Conservation (phyloP, 2,797 vertebrate genomes). For the Eulemur mongoz region DNA sequence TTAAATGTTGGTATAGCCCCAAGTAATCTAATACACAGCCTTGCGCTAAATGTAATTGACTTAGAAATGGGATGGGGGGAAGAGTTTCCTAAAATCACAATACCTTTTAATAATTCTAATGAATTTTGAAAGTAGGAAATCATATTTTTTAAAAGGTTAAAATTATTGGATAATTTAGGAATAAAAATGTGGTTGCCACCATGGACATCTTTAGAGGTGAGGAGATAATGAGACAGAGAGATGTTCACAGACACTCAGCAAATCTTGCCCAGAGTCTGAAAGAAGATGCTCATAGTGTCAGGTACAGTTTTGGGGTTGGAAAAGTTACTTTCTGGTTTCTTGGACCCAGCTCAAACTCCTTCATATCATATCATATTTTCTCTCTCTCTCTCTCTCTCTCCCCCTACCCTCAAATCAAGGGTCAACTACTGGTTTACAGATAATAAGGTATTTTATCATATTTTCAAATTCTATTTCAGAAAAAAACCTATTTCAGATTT, state of each 20-base stretch:
- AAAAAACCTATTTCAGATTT: neutral
- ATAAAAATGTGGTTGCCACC: constrained; percentile 18
- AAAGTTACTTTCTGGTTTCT: constrained; percentile 39
- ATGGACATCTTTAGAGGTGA: constrained; percentile 15
- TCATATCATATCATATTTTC: neutral
- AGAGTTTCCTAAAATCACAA: constrained; percentile 37
- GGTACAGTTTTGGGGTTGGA: neutral
- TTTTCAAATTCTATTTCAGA: constrained; percentile 60
- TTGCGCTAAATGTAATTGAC: constrained; percentile 33
- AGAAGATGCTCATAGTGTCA: neutral
- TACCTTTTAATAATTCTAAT: constrained; percentile 3
- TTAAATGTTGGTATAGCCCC: neutral
- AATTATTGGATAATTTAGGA: constrained; percentile 3
- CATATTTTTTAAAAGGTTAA: neutral
- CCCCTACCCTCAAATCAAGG: neutral
- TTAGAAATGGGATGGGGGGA: neutral
- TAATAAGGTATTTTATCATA: neutral
- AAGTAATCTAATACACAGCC: constrained; percentile 10
- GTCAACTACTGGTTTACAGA: constrained; percentile 30
- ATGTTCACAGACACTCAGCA: neutral
- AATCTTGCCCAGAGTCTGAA: neutral
- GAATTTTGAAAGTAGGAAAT: constrained; percentile 53
- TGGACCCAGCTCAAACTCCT: neutral
- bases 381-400: neutral
- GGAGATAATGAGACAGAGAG: neutral